Evolutionary conservation across 2,797 vertebrate species (phyloP).

Genomic region (Balearica regulorum): DNA sequence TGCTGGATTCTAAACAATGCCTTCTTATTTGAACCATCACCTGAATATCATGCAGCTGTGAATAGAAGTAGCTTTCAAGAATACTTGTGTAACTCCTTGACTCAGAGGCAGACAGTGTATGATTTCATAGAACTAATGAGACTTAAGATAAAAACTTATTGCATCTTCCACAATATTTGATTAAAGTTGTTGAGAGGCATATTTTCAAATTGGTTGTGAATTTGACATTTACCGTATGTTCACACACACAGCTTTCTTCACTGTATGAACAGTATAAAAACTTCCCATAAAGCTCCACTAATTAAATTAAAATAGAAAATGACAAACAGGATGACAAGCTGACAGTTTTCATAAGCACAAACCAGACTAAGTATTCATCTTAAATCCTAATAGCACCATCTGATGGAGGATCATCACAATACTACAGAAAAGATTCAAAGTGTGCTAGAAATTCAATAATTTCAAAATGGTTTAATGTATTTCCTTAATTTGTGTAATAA

Average conservation of each 20-base stretch:
- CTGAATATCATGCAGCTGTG: background rate
- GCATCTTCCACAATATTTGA: background rate
- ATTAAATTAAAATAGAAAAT: constrained; percentile 8
- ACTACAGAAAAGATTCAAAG: background rate
- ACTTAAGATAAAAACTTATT: background rate
- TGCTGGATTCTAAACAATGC: background rate
- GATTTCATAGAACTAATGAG: background rate
- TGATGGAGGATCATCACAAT: constrained; percentile 40
- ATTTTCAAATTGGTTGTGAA: background rate
- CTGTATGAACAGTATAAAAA: background rate
- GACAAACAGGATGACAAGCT: background rate
- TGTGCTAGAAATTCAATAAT: background rate
- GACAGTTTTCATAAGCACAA: background rate
- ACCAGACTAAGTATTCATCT: background rate
- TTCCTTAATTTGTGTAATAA: background rate
- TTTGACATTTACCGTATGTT: background rate
- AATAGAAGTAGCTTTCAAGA: background rate
- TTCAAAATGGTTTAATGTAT: background rate
- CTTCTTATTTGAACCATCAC: background rate
- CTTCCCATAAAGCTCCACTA: background rate
- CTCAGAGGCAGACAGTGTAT: background rate
- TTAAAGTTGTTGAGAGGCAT: background rate
- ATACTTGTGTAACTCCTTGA: background rate
- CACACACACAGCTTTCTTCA: background rate
- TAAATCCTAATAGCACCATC: constrained; percentile 56